Evolutionary conservation across 2,113 vertebrate species (phyloP).

Genomic region (Dicerorhinus sumatrensis): DNA sequence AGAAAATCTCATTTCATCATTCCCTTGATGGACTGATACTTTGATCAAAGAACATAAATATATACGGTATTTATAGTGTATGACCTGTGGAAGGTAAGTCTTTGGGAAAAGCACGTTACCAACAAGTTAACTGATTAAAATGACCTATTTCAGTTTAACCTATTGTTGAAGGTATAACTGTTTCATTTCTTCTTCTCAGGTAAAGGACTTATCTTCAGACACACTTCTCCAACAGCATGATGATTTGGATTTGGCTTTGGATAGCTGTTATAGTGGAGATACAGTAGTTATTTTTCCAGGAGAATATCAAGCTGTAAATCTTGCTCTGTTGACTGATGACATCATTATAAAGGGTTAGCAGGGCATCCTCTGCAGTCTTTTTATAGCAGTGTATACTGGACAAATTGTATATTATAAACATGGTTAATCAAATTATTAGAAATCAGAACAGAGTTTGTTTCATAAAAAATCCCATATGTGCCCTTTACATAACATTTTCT

Average conservation of each 20-base stretch:
- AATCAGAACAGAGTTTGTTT: background rate
- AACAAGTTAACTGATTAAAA: background rate
- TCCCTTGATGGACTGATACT: background rate
- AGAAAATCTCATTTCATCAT: background rate
- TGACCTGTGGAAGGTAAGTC: background rate
- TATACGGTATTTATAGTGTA: background rate
- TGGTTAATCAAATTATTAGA: constrained; percentile 6
- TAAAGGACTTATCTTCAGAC: constrained; percentile 80
- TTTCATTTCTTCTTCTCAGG: constrained; percentile 43
- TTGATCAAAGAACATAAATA: background rate
- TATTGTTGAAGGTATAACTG: background rate
- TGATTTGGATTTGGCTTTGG: constrained; percentile 81
- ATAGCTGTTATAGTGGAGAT: constrained; percentile 82
- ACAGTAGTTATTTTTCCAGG: constrained; percentile 81
- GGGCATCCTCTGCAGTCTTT: background rate
- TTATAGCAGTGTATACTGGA: background rate
- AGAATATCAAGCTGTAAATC: constrained; percentile 82
- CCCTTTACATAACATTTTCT: constrained; percentile 32
- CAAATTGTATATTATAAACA: background rate
- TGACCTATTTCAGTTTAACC: background rate
- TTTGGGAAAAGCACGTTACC: background rate
- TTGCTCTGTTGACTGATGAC: constrained; percentile 83
- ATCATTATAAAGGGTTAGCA: constrained; percentile 81
- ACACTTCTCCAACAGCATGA: constrained; percentile 78
- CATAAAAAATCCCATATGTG: background rate